A percentile compares a stretch with the other conserved stretches of the same genome.
Evolutionary conservation across 2,888 invertebrate genomes (phyloP).

Genomic region (Thysanoteuthis rhombus): DNA sequence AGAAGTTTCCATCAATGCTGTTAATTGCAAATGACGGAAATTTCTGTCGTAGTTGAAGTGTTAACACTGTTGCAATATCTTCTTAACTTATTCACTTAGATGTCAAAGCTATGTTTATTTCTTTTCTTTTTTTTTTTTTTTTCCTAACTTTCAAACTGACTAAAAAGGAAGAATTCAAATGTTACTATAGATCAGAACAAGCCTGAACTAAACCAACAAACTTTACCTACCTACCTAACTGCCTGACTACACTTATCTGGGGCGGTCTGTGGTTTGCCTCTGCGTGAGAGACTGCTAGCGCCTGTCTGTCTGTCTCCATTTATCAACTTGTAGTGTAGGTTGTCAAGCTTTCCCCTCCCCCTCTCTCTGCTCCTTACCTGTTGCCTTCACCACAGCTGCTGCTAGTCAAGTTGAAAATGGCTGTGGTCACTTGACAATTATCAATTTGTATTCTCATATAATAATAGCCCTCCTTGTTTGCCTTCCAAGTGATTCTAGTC

Average conservation of each 20-base stretch:
- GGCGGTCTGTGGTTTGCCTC: not conserved
- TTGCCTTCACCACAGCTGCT: not conserved
- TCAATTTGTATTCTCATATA: not conserved
- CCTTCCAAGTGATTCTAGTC: not conserved
- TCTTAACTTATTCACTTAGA: too few species aligned
- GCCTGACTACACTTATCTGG: not conserved
- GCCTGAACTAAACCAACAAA: conserved; percentile 12
- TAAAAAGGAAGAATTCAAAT: not conserved
- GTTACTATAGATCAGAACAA: not conserved
- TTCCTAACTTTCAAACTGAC: not conserved
- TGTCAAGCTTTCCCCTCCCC: not conserved
- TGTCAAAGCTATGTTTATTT: too few species aligned
- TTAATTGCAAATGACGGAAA: too few species aligned
- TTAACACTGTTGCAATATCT: too few species aligned
- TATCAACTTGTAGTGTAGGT: not conserved
- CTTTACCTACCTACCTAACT: conserved; percentile 32
- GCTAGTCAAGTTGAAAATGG: not conserved
- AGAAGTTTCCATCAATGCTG: too few species aligned
- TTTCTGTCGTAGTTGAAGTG: too few species aligned
- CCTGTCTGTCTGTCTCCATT: not conserved
- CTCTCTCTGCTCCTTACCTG: not conserved
- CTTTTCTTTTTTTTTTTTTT: too few species aligned
- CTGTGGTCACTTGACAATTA: not conserved
- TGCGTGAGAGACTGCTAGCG: not conserved
- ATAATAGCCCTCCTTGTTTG: not conserved